Base-by-base conservation (phyloP, 1,140 invertebrate species). In the Habropoda laboriosa region DNA sequence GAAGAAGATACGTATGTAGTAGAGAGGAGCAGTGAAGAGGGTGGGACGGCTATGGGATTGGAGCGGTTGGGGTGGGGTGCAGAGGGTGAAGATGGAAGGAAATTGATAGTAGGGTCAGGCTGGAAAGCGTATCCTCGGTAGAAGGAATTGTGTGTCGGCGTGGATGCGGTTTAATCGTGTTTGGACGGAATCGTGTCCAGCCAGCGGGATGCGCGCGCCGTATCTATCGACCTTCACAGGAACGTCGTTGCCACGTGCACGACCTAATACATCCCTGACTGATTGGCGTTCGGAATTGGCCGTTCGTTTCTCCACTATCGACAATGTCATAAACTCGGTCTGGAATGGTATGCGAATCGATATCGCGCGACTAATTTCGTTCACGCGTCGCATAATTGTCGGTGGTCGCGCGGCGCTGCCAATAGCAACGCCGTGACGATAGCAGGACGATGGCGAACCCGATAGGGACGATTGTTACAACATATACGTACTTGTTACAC, bases 151-250 rank as follows among this genome's bases (percentile, higher is more conserved):
- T n/a, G n/a, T n/a, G n/a, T n/a, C n/a, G n/a, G 18, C 10, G 18
- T 5, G 18, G 21, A 3, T 30, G 12, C 4, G 12, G 35, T 64
- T 64, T 57, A 35, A 21, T 38, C 16, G 21, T 0, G 18, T 16
- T 30, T 4, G 16, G 10, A 40, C 27, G 12, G 16, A 63, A 57
- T 13, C 0, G 32, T 64, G 58, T 49, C 32, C 53, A 21, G 35
- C 55, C 75, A 27, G 63, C 12, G 32, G 12, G 63, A 57, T 78
- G 75, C 75, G 75, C 75, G 75, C 75, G 75, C 66, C 75, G 53
- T 49, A 68, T 78, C 55, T 71, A 78, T 78, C 75, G 75, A 78
- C 64, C 66, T 78, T 78, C 42, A 66, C 21, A n/a, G n/a, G 30
- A 35, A 47, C 73, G 13, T 57, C 38, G 53, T 78, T 78, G 75